These are phyloP conservation scores for Corvus cornix DNA, from an alignment of 2,113 vertebrate species.

Conservation along the genomic window DNA sequence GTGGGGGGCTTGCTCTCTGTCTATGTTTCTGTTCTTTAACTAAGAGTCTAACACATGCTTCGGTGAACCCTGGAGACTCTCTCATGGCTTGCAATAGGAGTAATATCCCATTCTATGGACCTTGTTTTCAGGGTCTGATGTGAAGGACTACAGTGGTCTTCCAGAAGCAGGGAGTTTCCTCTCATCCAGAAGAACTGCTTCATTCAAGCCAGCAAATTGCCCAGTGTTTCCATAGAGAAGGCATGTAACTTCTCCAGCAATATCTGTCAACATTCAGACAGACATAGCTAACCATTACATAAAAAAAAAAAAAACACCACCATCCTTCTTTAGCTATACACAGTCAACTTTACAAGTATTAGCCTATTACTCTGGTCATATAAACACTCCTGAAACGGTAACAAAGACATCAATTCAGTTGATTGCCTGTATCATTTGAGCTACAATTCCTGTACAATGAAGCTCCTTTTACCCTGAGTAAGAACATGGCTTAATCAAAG, in stretches of 20 bases:
- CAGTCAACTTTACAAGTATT: neutral
- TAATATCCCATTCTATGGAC: neutral
- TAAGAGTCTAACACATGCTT: neutral
- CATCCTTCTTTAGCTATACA: neutral
- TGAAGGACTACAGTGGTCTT: neutral
- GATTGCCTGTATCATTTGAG: neutral
- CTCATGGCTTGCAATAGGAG: neutral
- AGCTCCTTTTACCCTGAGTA: neutral
- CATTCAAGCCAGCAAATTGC: neutral
- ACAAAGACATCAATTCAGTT: neutral
- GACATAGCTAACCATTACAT: rapidly evolving
- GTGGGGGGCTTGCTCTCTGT: neutral
- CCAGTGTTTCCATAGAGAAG: neutral
- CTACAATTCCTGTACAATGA: neutral
- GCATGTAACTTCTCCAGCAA: neutral
- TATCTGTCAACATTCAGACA: neutral
- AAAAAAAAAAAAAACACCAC: neutral
- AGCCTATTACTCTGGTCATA: neutral
- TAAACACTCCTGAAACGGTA: neutral
- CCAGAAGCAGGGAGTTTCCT: neutral
- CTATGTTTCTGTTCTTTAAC: neutral
- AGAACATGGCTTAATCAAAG: neutral
- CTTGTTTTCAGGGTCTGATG: neutral
- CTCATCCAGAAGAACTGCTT: neutral
- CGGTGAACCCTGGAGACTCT: neutral